Conservation (phyloP, 2,113 vertebrate species). For the Gymnorhina tibicen region DNA sequence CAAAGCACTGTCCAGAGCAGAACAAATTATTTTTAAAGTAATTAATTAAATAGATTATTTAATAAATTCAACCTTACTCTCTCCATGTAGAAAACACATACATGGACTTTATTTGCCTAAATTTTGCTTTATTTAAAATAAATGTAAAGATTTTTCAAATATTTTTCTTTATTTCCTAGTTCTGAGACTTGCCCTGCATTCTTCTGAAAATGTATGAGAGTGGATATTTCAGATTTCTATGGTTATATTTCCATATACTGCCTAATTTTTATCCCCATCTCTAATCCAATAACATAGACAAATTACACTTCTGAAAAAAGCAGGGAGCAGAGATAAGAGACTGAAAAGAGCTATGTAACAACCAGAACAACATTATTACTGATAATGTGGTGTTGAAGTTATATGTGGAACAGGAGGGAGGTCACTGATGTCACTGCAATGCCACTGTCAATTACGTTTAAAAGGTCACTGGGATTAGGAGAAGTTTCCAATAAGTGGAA, state of each 20-base stretch:
- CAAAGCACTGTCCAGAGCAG: not conserved
- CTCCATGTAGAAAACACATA: not conserved
- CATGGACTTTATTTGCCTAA: not conserved
- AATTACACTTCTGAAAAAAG: not conserved
- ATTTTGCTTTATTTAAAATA: not conserved
- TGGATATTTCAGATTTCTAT: not conserved
- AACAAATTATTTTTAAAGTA: not conserved
- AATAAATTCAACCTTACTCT: not conserved
- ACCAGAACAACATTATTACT: not conserved
- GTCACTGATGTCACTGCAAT: not conserved
- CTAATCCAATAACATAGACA: not conserved
- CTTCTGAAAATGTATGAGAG: not conserved
- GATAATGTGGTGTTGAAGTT: not conserved
- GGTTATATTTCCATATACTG: not conserved
- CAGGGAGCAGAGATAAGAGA: not conserved
- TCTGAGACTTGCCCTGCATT: not conserved
- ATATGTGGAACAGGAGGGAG: not conserved
- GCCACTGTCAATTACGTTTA: not conserved
- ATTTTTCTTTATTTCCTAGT: not conserved
- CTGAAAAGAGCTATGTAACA: not conserved
- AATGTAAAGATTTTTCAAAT: not conserved
- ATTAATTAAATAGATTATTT: not conserved
- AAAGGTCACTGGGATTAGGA: not conserved
- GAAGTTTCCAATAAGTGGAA: not conserved
- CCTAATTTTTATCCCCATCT: not conserved